A percentile compares a stretch with the other conserved stretches of the same genome.
Conservation (phyloP, 2,888 invertebrate species). For the Nemapogon koenigi region DNA sequence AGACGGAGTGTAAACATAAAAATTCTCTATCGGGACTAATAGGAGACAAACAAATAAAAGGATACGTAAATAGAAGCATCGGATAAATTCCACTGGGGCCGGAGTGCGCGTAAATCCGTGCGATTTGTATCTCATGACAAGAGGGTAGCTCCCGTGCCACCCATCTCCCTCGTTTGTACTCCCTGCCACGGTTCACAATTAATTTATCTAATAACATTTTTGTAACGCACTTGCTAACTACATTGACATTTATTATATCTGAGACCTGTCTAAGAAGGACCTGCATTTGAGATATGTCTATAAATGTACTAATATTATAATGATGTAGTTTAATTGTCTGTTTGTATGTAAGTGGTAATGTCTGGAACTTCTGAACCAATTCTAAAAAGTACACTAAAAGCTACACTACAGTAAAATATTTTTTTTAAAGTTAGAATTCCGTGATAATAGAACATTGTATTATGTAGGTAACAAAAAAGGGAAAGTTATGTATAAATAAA, state of each 20-base stretch:
- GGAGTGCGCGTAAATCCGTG: slow-evolving; percentile 62
- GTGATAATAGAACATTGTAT: no score
- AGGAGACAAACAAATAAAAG: slow-evolving; percentile 63
- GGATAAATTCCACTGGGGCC: slow-evolving; percentile 62
- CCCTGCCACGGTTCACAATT: slow-evolving; percentile 39
- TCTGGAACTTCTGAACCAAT: no score
- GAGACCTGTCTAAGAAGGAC: background rate
- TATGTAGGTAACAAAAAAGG: no score
- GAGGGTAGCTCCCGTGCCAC: slow-evolving; percentile 25
- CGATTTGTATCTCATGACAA: slow-evolving; percentile 65
- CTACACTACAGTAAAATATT: no score
- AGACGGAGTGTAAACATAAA: slow-evolving; percentile 60
- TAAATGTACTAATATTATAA: no score
- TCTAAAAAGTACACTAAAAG: no score
- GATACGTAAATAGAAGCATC: slow-evolving; percentile 61
- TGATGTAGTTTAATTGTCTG: no score
- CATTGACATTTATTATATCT: slow-evolving; percentile 5
- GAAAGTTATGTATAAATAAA: no score
- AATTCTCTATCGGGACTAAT: slow-evolving; percentile 65
- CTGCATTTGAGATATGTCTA: no score
- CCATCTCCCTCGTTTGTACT: slow-evolving; percentile 9
- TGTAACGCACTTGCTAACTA: slow-evolving; percentile 8
- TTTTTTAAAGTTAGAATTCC: no score
- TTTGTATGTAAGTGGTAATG: no score
- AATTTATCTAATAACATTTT: slow-evolving; percentile 43